Evolutionary conservation across 2,113 vertebrate species (phyloP), one percentile per base, ranked within the genome.

Genomic region (Zapus hudsonius): DNA sequence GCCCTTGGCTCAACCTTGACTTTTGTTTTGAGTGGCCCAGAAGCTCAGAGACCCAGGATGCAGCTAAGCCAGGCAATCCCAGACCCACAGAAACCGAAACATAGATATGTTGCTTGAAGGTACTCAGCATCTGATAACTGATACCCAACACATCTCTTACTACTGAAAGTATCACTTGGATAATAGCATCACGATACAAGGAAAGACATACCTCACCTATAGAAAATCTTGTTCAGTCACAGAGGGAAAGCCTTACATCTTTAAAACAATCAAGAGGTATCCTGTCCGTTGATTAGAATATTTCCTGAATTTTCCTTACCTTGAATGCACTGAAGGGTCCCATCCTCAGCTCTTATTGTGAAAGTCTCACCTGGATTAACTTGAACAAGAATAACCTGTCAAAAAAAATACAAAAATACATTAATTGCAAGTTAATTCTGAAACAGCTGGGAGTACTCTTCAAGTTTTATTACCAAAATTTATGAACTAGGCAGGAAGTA

Each of bases 321-420:
- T 98, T 99, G 99, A 97, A 99, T 99, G 98, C 99, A 99, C 97
- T 99, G 99, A 96, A 99, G 98, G 29, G 99, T 99, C 93, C 99
- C 99, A 96, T 99, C 99, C 96, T 99, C 99, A 5, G 99, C 99
- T 97, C 99, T 98, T 97, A 99, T 99, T 96, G 99, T 99, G 89
- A 99, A 99, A 90, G 99, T 99, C 98, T 99, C 99, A 96, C 99
- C 99, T 61, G 99, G 99, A 98, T 99, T 99, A 96, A 99, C 99
- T 98, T 99, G 99, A 98, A 99, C 99, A 94, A 99, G 98, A 97
- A 99, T 99, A 96, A 99, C 99, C 99, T 99, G 98, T 42, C 88
- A 44, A 95, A 97, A 97, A 57, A n/a, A n/a, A n/a, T n/a, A n/a
- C n/a, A n/a, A n/a, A n/a, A 96, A 97, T 2, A 95, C 9, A 89